These are phyloP conservation scores for Bombus consobrinus DNA, from an alignment of 1,140 invertebrate genomes.

Conservation along the genomic window DNA sequence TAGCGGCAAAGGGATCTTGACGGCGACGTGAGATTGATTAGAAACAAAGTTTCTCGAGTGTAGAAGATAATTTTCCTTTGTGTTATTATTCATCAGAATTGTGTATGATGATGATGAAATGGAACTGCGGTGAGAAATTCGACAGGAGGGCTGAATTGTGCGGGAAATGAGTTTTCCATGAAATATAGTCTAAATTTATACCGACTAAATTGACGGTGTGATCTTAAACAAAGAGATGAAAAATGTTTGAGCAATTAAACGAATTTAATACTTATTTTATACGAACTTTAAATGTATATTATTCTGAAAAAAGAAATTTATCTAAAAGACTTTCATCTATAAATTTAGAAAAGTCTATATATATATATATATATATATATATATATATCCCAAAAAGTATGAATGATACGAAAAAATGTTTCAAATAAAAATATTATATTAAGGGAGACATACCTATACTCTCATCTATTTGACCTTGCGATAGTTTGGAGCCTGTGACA, in stretches of 20 bases:
- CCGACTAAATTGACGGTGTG: background rate
- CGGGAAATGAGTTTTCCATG: background rate
- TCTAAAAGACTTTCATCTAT: too few species aligned
- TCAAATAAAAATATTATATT: too few species aligned
- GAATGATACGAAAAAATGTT: too few species aligned
- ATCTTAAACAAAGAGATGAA: background rate
- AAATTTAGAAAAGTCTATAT: background rate
- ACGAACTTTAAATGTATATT: background rate
- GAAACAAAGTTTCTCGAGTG: background rate
- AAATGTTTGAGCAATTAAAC: background rate
- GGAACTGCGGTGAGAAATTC: background rate
- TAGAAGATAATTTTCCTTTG: constrained; percentile 4
- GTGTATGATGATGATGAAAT: background rate
- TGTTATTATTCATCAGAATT: constrained; percentile 2
- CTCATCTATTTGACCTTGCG: too few species aligned
- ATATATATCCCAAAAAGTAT: too few species aligned
- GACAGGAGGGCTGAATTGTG: background rate
- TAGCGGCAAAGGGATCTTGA: background rate
- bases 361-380: too few species aligned
- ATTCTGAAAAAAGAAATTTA: too few species aligned
- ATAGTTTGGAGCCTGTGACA: too few species aligned
- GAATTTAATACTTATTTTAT: background rate
- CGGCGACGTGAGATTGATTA: background rate
- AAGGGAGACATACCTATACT: too few species aligned
- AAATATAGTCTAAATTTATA: background rate